Conservation (phyloP, 2,113 vertebrate species). For the Campylomormyrus numenius region DNA sequence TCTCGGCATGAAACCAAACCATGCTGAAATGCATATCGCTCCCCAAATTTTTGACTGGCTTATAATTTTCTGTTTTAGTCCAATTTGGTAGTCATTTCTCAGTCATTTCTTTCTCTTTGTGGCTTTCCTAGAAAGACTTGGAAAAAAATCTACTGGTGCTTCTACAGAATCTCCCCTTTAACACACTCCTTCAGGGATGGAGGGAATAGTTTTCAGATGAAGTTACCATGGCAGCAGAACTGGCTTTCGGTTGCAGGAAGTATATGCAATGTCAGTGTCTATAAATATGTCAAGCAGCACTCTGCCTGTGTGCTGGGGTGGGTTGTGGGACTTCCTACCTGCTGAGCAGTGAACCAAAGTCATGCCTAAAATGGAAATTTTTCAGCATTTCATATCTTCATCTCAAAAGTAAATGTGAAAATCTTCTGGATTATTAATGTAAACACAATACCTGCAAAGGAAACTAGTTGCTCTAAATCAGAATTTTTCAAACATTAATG, state of each 20-base stretch:
- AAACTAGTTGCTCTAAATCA: not conserved
- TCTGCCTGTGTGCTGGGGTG: not conserved
- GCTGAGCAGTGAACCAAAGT: not conserved
- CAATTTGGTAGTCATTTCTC: not conserved
- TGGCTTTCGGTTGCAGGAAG: not conserved
- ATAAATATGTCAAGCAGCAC: not conserved
- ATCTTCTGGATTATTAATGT: not conserved
- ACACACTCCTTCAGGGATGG: not conserved
- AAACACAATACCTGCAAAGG: not conserved
- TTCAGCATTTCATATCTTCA: not conserved
- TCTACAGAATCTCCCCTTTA: constrained; percentile 8
- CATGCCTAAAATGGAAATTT: not conserved
- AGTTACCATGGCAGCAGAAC: constrained; percentile 13
- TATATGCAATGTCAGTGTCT: constrained; percentile 14
- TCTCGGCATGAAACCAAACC: not conserved
- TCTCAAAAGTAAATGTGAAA: not conserved
- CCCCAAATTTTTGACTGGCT: not conserved
- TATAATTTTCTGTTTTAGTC: not conserved
- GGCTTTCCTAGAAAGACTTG: not conserved
- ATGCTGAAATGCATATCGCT: not conserved
- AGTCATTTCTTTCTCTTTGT: not conserved
- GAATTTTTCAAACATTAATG: not conserved
- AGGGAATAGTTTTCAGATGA: constrained; percentile 1
- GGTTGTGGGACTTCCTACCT: not conserved
- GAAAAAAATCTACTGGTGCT: not conserved